Base-by-base conservation (phyloP, 2,113 vertebrate genomes). In the Diadophis punctatus region DNA sequence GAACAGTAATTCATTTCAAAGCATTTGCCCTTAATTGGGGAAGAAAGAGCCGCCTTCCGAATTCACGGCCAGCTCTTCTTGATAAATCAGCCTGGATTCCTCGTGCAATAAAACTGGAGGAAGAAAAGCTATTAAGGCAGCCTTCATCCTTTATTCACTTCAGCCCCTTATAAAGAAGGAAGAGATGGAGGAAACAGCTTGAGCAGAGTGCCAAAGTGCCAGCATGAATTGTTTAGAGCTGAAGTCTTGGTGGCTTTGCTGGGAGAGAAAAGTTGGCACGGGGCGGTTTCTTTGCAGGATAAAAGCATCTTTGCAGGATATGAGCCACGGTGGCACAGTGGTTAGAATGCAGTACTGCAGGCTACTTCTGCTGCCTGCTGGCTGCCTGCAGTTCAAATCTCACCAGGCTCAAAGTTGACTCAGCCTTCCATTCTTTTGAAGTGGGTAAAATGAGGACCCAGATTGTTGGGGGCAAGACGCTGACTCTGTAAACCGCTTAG, bases 1-100 rank as follows among this genome's bases (percentile, higher is more conserved):
- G 51, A 30, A n/a, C 3, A 46, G 30, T 86, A 88, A 94, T 68
- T 12, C 90, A 91, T 94, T 89, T 88, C 87, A 14, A 90, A 86
- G 86, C 5, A 22, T 52, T 6, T 23, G 52, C 90, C 51, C 9
- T 92, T 1, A 14, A 86, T 93, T 91, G 58, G 90, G 58, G 51
- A 95, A 90, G 51, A 43, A 2, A n/a, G n/a, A 3, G 90, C 90
- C 0, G 14, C 68, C 7, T 90, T 93, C 91, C 84, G 68, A 95
- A 43, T 68, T 56, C 27, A 27, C 8, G 1, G 6, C 22, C 1
- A 39, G n/a, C 14, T n/a, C 63, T 93, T 91, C 63, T 2, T 9
- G 74, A 93, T 39, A 68, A 93, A 63, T 60, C 92, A 93, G 60
- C 51, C 22, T 8, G 18, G 49, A 25, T 0, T 1, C 23, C 8